These are phyloP conservation scores for Sus scrofa DNA, from an alignment of 2,113 vertebrate genomes.

Conservation along the genomic window T2T-Sscrofa CM000818.6:110865001-110865500, in stretches of 20 bases:
- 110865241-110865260: neutral
- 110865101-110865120: neutral
- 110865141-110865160: neutral
- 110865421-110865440: constrained; percentile 4
- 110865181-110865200: constrained; percentile 6
- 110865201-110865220: constrained; percentile 43
- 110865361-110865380: neutral
- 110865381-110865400: neutral
- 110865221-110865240: neutral
- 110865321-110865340: neutral
- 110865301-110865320: neutral
- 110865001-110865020: neutral
- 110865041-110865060: neutral
- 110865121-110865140: neutral
- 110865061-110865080: neutral
- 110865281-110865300: neutral
- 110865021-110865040: neutral
- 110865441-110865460: neutral
- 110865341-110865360: constrained; percentile 43
- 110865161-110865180: neutral
- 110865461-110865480: neutral
- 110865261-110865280: neutral
- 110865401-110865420: neutral
- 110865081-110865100: constrained; percentile 9
- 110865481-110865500: too few relatives aligned